phyloP scores from a whole-genome alignment of 2,797 vertebrate genomes.

The Choloepus didactylus region DNA sequence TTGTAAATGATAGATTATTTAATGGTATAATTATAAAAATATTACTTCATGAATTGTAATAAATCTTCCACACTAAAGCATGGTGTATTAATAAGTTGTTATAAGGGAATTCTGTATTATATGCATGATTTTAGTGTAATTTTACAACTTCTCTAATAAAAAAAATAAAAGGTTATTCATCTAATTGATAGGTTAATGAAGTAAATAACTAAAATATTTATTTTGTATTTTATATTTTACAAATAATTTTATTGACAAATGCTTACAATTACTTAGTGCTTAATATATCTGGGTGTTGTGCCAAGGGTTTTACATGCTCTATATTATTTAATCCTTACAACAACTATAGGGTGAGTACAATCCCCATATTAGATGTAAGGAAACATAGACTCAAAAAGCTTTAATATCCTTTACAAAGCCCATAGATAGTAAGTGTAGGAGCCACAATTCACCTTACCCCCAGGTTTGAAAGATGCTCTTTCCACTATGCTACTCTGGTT shows the following conservation, averaged over 20 bases:
- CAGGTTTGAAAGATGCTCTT: background rate
- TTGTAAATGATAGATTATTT: too few relatives aligned
- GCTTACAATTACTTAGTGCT: background rate
- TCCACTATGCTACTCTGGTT: background rate
- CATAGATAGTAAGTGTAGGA: background rate
- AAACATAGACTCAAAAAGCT: background rate
- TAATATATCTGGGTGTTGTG: background rate
- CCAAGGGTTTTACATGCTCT: background rate
- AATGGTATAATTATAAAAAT: too few relatives aligned
- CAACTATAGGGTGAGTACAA: background rate
- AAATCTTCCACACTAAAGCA: too few relatives aligned
- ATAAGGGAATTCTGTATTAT: too few relatives aligned
- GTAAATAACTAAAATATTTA: conserved; percentile 32
- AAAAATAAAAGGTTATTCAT: background rate
- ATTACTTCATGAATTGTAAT: too few relatives aligned
- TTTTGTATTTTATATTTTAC: conserved; percentile 9
- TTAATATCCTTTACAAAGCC: background rate
- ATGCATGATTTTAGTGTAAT: too few relatives aligned
- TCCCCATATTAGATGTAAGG: background rate
- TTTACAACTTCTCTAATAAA: too few relatives aligned
- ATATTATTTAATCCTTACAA: background rate
- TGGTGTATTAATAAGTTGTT: too few relatives aligned
- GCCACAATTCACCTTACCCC: background rate
- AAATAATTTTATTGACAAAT: conserved; percentile 11
- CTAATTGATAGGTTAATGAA: background rate